Evolutionary conservation across 2,888 invertebrate genomes (phyloP).

Genomic region (Seira musarum): DNA sequence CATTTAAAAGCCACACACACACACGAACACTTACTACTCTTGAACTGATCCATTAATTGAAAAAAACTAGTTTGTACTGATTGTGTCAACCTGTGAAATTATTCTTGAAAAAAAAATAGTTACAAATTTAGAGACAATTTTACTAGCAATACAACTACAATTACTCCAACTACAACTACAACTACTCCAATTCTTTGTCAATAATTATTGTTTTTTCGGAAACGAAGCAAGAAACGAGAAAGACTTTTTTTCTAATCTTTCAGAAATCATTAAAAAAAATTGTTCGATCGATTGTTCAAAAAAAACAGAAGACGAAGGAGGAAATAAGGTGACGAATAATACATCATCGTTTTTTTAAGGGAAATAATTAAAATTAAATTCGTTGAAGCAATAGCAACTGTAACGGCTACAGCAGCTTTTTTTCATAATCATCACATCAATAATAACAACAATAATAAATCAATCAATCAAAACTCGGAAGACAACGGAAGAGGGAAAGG

Average conservation of each 20-base stretch:
- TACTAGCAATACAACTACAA: conserved; percentile 9
- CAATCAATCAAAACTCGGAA: no score
- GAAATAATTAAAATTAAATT: neutral
- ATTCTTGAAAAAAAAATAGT: conserved; percentile 12
- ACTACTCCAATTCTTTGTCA: no score
- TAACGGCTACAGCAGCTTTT: no score
- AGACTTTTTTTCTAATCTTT: conserved; percentile 25
- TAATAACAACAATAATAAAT: no score
- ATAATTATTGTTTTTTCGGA: no score
- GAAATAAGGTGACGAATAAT: neutral
- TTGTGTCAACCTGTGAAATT: conserved; percentile 61
- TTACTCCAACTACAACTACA: no score
- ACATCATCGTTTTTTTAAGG: neutral
- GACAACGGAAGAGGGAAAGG: no score
- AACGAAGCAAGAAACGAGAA: neutral
- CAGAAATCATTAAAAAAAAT: neutral
- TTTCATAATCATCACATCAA: no score
- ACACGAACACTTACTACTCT: no score
- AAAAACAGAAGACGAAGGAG: no score
- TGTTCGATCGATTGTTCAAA: neutral
- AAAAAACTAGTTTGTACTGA: conserved; percentile 41
- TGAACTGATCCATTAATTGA: neutral
- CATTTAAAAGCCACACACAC: neutral
- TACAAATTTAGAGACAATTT: no score
- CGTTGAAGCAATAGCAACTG: no score